Base-by-base conservation (phyloP, 2,888 invertebrate species). In the Eledone cirrhosa region DNA sequence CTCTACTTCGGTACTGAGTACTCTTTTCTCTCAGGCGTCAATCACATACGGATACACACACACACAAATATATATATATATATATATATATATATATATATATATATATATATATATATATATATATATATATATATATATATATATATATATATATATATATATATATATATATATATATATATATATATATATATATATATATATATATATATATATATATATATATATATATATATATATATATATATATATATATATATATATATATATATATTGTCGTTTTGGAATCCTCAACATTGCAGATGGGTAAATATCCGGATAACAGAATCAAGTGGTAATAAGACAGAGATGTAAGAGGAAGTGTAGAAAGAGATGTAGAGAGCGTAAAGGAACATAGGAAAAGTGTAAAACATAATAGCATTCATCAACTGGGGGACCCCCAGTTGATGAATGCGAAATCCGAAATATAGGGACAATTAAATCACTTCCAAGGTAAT, bases 201-300 rank as follows among this genome's bases (percentile, higher is more conserved):
- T 19, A 53, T 53, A 53, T 53, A 53, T 53, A 53, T 53, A 53
- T 53, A 53, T 53, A 53, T 53, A 53, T 53, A 53, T 53, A 53
- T 53, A 53, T 53, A 53, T 53, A 53, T 53, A 53, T 53, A 53
- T 53, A 53, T 53, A 53, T 53, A 53, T 53, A 53, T 53, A 53
- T 53, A 53, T 53, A 53, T 53, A 53, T 53, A 53, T 53, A 53
- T 16, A 53, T 53, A 53, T 53, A 53, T 53, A 53, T 53, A 53
- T 53, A 53, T 53, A 53, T 53, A 53, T 16, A 19, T 53, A 13
- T n/a, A n/a, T n/a, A n/a, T n/a, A n/a, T n/a, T n/a, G n/a, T n/a
- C n/a, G n/a, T n/a, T n/a, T n/a, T n/a, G n/a, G n/a, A n/a, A n/a
- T n/a, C n/a, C n/a, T n/a, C n/a, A n/a, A n/a, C n/a, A n/a, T n/a